Percentiles rank a stretch among this genome's conserved stretches.
These are phyloP conservation scores for Eretmochelys imbricata DNA, from an alignment of 2,113 vertebrate species.

Conservation along the genomic window DNA sequence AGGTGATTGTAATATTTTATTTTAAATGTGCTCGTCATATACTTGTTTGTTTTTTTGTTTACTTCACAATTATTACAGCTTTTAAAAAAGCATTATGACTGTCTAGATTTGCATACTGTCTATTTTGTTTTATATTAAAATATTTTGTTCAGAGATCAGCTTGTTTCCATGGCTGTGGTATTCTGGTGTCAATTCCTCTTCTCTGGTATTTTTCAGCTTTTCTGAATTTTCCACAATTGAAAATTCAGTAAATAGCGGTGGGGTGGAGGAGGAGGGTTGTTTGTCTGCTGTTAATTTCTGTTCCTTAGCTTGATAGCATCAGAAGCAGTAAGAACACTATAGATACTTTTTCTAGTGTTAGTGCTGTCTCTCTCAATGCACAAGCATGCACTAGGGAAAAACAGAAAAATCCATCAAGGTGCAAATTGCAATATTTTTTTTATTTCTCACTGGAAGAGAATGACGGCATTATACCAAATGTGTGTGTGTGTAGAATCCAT, in stretches of 20 bases:
- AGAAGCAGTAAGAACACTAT: not conserved
- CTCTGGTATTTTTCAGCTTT: not conserved
- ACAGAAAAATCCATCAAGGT: not conserved
- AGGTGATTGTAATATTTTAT: not conserved
- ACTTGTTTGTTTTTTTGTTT: not conserved
- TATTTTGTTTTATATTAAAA: not conserved
- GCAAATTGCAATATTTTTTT: not conserved
- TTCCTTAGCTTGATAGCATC: no score
- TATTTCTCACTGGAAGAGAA: not conserved
- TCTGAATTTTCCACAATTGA: not conserved
- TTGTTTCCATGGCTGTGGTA: not conserved
- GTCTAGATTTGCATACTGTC: not conserved
- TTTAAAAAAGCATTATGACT: not conserved
- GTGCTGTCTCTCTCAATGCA: not conserved
- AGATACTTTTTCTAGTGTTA: not conserved
- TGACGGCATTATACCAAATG: not conserved
- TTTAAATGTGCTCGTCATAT: not conserved
- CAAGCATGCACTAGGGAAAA: not conserved
- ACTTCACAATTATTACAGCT: not conserved
- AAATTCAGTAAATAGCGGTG: not conserved
- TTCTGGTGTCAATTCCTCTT: not conserved
- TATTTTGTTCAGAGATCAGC: not conserved
- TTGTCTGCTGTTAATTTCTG: not conserved
- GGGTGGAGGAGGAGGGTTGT: not conserved
- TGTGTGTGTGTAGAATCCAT: not conserved